Evolutionary conservation across 2,888 invertebrate species (phyloP), one percentile per base, ranked within the genome.

Genomic region (Malachius bipustulatus): DNA sequence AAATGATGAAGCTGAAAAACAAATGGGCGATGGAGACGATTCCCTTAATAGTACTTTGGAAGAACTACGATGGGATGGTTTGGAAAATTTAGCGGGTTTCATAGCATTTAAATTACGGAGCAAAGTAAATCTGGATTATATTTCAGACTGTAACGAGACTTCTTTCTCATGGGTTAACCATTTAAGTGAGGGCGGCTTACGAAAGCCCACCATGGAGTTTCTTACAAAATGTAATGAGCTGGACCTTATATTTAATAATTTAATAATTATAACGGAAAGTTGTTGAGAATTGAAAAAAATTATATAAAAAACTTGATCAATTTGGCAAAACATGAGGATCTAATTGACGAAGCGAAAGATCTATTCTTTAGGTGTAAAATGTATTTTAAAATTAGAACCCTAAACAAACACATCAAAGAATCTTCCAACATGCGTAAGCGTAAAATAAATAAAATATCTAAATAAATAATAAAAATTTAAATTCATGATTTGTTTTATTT

Each of bases 51-150:
- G n/a, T 19, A n/a, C 6, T 6, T 10, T 41, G 26, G 28, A 34
- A 33, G 40, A 46, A 26, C 15, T 44, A 16, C 10, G 31, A 14
- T 45, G 38, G 40, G 47, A 47, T 39, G 47, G 42, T 26, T 37
- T 47, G 27, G 45, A 49, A 40, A 46, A 47, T 39, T 36, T 46
- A 29, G 40, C 43, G 10, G 47, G 45, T 3, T 50, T 41, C 35
- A 45, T 47, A 30, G 39, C 46, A 19, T 40, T 44, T 34, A 41
- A 44, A 41, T 34, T 46, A n/a, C 37, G 41, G 32, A 39, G 40
- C 16, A 41, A 19, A 26, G 39, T 40, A 32, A 40, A 37, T 24
- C 41, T 44, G 32, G 43, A 42, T 12, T 46, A 34, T 30, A 37
- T 44, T 31, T 30, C 41, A 4, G 32, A 38, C 14, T 26, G 12